phyloP scores from a whole-genome alignment of 2,888 invertebrate species.

The Trissonchulus latispiculum region DNA sequence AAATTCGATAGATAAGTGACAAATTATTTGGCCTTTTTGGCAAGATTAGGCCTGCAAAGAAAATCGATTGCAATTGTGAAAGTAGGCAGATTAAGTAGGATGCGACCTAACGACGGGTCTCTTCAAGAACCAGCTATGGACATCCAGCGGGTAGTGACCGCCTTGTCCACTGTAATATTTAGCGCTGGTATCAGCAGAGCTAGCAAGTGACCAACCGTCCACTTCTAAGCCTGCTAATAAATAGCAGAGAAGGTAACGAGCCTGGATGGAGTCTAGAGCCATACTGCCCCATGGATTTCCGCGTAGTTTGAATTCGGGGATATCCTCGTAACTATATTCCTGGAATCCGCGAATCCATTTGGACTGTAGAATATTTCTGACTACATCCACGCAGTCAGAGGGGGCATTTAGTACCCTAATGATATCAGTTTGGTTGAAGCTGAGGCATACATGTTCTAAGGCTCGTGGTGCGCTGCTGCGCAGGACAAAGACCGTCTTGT shows the following conservation, averaged over 20 bases:
- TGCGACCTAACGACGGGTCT: too few species aligned
- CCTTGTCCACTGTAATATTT: not conserved
- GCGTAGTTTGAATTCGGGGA: not conserved
- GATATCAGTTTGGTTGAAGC: not conserved
- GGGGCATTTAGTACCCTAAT: slow-evolving; percentile 5
- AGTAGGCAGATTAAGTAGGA: too few species aligned
- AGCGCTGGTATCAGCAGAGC: not conserved
- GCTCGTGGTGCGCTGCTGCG: too few species aligned
- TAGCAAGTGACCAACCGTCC: not conserved
- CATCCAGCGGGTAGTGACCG: slow-evolving; percentile 21
- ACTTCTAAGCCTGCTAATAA: not conserved
- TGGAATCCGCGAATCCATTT: not conserved
- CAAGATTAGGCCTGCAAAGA: too few species aligned
- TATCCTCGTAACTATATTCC: not conserved
- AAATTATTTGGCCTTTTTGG: too few species aligned
- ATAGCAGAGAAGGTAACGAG: not conserved
- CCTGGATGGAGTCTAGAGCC: not conserved
- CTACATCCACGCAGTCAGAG: too few species aligned
- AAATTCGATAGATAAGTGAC: too few species aligned
- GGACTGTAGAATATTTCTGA: not conserved
- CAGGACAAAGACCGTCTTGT: slow-evolving; percentile 19
- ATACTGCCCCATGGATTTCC: slow-evolving; percentile 1
- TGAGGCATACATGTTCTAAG: not conserved
- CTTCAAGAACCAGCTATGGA: slow-evolving; percentile 23
- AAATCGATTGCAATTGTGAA: too few species aligned